Percentiles rank a stretch among this genome's conserved stretches.
These are phyloP conservation scores for Sinocyclocheilus rhinocerous DNA, from an alignment of 2,113 vertebrate genomes.

Conservation along the genomic window DNA sequence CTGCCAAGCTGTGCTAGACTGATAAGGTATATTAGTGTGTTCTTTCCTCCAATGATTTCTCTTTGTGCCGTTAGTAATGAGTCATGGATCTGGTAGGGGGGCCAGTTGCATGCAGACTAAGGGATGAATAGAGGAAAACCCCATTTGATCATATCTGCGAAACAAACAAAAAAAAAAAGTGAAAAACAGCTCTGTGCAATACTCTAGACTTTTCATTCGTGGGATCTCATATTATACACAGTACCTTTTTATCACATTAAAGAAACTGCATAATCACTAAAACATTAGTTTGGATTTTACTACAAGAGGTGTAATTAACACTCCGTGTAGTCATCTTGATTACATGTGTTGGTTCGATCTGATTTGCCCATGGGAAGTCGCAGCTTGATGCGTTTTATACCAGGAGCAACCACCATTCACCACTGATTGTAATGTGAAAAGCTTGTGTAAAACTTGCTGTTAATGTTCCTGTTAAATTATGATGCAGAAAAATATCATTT, in stretches of 20 bases:
- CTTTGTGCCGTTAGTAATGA: slow-evolving; percentile 67
- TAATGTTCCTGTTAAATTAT: background rate
- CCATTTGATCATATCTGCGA: slow-evolving; percentile 62
- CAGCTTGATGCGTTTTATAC: slow-evolving; percentile 41
- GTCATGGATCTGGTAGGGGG: slow-evolving; percentile 63
- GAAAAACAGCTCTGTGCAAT: slow-evolving; percentile 32
- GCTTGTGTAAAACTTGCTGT: slow-evolving; percentile 14
- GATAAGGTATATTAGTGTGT: slow-evolving; percentile 71
- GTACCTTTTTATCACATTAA: slow-evolving; percentile 45
- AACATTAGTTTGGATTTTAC: slow-evolving; percentile 45
- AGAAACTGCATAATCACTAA: slow-evolving; percentile 30
- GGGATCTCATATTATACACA: slow-evolving; percentile 26
- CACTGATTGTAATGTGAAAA: slow-evolving; percentile 35
- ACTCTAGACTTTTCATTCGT: background rate
- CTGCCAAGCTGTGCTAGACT: slow-evolving; percentile 63
- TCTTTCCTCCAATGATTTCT: slow-evolving; percentile 68
- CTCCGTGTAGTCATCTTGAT: slow-evolving; percentile 53
- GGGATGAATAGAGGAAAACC: slow-evolving; percentile 58
- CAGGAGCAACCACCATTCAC: slow-evolving; percentile 26
- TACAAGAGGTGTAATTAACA: slow-evolving; percentile 53
- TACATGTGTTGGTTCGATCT: slow-evolving; percentile 55
- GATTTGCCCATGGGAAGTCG: slow-evolving; percentile 49
- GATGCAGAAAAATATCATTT: too few species aligned
- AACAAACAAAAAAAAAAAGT: background rate
- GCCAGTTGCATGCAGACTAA: slow-evolving; percentile 62